phyloP scores from a whole-genome alignment of 2,113 vertebrate species.

The Heteronetta atricapilla region DNA sequence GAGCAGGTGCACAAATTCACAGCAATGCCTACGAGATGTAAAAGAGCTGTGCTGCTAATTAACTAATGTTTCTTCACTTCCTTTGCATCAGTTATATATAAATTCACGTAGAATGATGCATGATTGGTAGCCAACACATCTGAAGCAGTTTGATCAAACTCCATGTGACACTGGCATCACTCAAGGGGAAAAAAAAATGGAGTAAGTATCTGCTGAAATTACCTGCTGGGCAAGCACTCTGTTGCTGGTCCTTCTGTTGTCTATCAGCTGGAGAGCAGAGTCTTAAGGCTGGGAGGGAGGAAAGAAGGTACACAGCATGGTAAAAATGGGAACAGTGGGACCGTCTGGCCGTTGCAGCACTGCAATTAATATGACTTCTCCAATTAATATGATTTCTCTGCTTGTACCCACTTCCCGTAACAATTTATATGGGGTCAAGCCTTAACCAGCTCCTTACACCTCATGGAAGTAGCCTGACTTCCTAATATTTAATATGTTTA shows the following conservation, averaged over 20 bases:
- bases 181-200: neutral
- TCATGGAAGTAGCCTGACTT: neutral
- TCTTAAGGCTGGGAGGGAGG: neutral
- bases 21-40: neutral
- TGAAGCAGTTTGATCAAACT: neutral
- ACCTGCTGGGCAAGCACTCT: neutral
- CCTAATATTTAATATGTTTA: neutral
- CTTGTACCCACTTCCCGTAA: neutral
- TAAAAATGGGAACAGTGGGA: neutral
- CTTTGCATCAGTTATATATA: neutral
- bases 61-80: neutral
- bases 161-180: fast-evolving
- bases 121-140: neutral
- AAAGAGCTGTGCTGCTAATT: neutral
- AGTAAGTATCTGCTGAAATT: neutral
- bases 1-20: neutral
- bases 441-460: neutral
- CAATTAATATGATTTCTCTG: neutral
- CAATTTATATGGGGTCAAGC: neutral
- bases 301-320: neutral
- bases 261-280: neutral
- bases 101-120: neutral
- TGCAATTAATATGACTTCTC: neutral
- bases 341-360: neutral
- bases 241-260: neutral